Base-by-base conservation (phyloP, 2,113 vertebrate species). In the Dasyurus viverrinus region DNA sequence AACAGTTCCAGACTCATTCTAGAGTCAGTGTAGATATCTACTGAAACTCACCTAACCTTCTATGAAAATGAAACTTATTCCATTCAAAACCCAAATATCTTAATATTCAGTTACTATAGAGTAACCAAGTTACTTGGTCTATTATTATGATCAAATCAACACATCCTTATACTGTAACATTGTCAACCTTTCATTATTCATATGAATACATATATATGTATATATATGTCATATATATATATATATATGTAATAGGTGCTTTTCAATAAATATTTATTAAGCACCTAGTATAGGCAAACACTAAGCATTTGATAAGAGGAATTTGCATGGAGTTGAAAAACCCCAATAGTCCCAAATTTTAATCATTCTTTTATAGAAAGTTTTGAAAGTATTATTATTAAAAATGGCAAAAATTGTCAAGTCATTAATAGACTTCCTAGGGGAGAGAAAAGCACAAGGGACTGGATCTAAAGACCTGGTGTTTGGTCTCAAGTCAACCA, bases 1-100 rank as follows among this genome's bases (percentile, higher is more conserved):
- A 47, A 50, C 53, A 95, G 16, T 92, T 22, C 36, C 4, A n/a
- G 14, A 57, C 36, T 68, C 60, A 92, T 50, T 90, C 9, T 92
- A 93, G 55, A 92, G 52, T 24, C n/a, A 93, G 25, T 1, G 42
- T 91, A 68, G 14, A 91, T 46, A 19, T 55, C 6, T 54, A 90
- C 92, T 94, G 10, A 92, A 91, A 42, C 54, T 93, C 55, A 93
- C 30, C 52, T 30, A 89, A 30, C 91, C 46, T 26, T 36, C 42
- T 54, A 52, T 7, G 68, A 5, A 90, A 91, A 23, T 89, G 53
- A 52, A 30, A 14, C 10, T 46, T 90, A 11, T 54, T 53, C 50
- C 93, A 95, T 96, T 36, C 36, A 91, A 50, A 89, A 11, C 19
- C 48, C 52, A 94, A 93, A 95, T 84, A 95, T 57, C 36, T 94